Evolutionary conservation across 1,140 invertebrate genomes (phyloP).

Genomic region (Nasonia giraulti): DNA sequence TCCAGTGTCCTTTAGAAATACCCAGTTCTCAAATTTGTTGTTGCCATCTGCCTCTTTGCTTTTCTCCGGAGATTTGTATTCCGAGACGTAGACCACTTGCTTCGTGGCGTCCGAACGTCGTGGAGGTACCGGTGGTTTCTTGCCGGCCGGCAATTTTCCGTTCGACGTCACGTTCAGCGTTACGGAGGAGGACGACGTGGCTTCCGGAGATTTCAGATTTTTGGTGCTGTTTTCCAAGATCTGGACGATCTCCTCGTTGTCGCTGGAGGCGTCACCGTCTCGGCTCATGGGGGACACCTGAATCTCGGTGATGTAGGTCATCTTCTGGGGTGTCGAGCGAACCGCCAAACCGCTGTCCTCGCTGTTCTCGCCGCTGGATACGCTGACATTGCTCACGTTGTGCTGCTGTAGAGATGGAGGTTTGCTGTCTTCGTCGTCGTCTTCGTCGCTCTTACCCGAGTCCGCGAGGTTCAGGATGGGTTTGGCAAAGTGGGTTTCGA

Average conservation of each 20-base stretch:
- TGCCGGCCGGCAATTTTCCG: conserved; percentile 64
- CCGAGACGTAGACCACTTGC: conserved; percentile 71
- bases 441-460: conserved; percentile 52
- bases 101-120: conserved; percentile 67
- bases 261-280: conserved; percentile 8
- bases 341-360: conserved; percentile 69
- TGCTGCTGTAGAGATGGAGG: conserved; percentile 53
- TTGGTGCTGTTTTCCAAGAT: conserved; percentile 56
- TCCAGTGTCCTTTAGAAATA: conserved; percentile 56
- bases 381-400: conserved; percentile 70
- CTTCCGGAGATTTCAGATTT: conserved; percentile 49
- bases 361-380: conserved; percentile 67
- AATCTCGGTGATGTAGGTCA: conserved; percentile 74
- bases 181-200: conserved; percentile 4
- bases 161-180: conserved; percentile 65
- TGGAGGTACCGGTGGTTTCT: conserved; percentile 71
- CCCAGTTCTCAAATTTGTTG: conserved; percentile 65
- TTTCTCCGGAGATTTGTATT: conserved; percentile 63
- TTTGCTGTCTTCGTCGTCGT: conserved; percentile 60
- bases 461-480: conserved; percentile 58
- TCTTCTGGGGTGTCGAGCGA: conserved; percentile 58
- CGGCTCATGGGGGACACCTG: conserved; percentile 66
- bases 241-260: conserved; percentile 58
- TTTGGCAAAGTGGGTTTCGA: conserved; percentile 62
- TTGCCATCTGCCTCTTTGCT: neutral